These are phyloP conservation scores for Temnopleurus reevesii DNA, from an alignment of 53 echinoderm and acorn worm genomes.

Conservation along the genomic window DNA sequence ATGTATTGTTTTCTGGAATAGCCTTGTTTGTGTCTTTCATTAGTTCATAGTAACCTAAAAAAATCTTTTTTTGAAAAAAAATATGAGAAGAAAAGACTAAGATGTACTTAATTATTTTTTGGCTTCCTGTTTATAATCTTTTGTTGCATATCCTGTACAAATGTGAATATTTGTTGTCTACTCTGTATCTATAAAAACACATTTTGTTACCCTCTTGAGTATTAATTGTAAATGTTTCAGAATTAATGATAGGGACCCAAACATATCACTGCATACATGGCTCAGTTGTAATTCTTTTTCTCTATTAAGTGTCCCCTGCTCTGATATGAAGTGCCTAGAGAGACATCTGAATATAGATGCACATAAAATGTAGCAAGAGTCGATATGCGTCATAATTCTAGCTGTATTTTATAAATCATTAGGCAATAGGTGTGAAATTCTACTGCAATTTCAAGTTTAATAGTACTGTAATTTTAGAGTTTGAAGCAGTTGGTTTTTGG, in stretches of 20 bases:
- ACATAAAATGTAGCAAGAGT: background rate
- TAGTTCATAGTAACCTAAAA: conserved; percentile 44
- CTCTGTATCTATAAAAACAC: conserved; percentile 1
- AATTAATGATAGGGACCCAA: background rate
- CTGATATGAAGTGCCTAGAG: conserved; percentile 19
- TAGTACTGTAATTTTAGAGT: no score
- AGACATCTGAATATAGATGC: background rate
- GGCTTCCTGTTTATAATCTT: conserved; percentile 40
- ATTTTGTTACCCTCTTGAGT: conserved; percentile 12
- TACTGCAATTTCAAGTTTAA: no score
- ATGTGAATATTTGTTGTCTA: conserved; percentile 53
- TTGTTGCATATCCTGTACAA: conserved; percentile 46
- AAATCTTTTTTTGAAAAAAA: background rate
- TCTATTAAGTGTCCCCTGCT: background rate
- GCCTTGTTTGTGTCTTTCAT: conserved; percentile 56
- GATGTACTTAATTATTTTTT: conserved; percentile 60
- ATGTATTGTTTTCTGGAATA: conserved; percentile 42
- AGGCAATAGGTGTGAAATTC: background rate
- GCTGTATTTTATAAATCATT: background rate
- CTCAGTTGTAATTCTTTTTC: background rate
- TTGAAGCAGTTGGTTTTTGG: no score
- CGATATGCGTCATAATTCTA: conserved; percentile 1
- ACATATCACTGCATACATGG: background rate
- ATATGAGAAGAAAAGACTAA: background rate
- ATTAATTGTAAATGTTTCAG: conserved; percentile 2